Evolutionary conservation across 2,113 vertebrate species (phyloP).

Genomic region (Phalacrocorax brasilianus): DNA sequence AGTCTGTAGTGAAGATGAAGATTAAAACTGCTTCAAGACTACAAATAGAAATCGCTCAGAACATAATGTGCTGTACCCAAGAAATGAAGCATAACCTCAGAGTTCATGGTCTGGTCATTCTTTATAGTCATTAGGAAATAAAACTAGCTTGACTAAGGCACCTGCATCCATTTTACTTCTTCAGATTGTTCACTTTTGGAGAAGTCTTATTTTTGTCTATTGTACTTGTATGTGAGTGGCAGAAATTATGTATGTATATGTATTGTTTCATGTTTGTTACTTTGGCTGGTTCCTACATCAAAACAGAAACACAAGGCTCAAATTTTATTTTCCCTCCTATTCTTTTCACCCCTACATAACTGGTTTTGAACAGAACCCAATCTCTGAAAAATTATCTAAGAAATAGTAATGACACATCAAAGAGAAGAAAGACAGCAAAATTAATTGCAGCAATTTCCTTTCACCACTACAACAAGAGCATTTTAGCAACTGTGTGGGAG

Average conservation of each 20-base stretch:
- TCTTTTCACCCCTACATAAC: background rate
- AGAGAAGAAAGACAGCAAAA: slow-evolving; percentile 67
- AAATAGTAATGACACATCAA: slow-evolving; percentile 68
- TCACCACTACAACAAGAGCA: slow-evolving; percentile 51
- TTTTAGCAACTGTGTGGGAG: slow-evolving; percentile 69
- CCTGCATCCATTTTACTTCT: slow-evolving; percentile 68
- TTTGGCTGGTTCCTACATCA: background rate
- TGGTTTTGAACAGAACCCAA: slow-evolving; percentile 55
- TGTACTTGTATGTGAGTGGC: background rate
- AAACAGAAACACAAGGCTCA: background rate
- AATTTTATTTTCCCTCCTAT: background rate
- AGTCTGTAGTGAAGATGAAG: slow-evolving; percentile 23
- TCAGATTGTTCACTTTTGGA: slow-evolving; percentile 21
- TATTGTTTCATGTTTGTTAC: background rate
- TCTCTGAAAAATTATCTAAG: slow-evolving; percentile 38
- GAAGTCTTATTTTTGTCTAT: background rate
- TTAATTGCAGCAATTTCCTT: slow-evolving; percentile 74
- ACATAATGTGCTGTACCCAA: slow-evolving; percentile 55
- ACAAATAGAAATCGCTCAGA: slow-evolving; percentile 69
- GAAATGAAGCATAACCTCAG: slow-evolving; percentile 54
- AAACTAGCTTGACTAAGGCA: slow-evolving; percentile 67
- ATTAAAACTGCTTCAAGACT: slow-evolving; percentile 17
- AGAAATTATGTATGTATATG: background rate
- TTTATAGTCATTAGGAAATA: slow-evolving; percentile 68
- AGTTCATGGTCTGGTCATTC: slow-evolving; percentile 73